These are phyloP conservation scores for Cynocephalus volans DNA, from an alignment of 2,113 vertebrate genomes.

Conservation along the genomic window DNA sequence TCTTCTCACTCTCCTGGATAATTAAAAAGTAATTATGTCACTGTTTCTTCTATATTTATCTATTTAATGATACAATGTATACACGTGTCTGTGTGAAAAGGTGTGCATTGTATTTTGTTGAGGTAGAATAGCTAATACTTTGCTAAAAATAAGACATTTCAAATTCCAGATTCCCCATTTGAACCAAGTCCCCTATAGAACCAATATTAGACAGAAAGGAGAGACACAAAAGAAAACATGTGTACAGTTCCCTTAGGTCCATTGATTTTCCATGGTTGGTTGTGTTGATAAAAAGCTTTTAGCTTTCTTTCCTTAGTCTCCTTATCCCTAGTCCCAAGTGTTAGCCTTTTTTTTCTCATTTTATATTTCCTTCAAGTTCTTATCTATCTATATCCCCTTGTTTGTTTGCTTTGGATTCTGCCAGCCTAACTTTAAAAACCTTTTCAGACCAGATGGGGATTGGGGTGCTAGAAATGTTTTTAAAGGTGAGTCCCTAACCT, in stretches of 20 bases:
- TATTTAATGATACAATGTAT: neutral
- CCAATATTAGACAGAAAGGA: neutral
- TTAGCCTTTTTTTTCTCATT: constrained; percentile 65
- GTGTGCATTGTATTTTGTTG: neutral
- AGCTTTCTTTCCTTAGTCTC: constrained; percentile 43
- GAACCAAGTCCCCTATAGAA: neutral
- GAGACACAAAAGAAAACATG: neutral
- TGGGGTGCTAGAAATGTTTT: neutral
- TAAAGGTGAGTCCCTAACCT: neutral
- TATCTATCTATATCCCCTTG: neutral
- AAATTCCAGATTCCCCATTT: neutral
- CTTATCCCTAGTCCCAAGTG: constrained; percentile 47
- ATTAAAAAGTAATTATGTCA: neutral
- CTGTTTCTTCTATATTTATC: neutral
- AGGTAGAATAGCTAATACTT: neutral
- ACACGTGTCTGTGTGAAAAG: neutral
- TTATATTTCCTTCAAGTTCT: constrained; percentile 40
- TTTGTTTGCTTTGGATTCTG: constrained; percentile 60
- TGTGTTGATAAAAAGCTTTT: constrained; percentile 64
- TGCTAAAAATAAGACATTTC: neutral
- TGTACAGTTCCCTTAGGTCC: neutral
- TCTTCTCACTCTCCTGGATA: neutral
- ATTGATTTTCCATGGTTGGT: constrained; percentile 60
- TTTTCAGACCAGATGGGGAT: neutral
- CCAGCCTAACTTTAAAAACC: neutral